A percentile compares a stretch with the other conserved stretches of the same genome.
Conservation (phyloP, 2,113 vertebrate genomes). For the Cricetomys ansorgei region DNA sequence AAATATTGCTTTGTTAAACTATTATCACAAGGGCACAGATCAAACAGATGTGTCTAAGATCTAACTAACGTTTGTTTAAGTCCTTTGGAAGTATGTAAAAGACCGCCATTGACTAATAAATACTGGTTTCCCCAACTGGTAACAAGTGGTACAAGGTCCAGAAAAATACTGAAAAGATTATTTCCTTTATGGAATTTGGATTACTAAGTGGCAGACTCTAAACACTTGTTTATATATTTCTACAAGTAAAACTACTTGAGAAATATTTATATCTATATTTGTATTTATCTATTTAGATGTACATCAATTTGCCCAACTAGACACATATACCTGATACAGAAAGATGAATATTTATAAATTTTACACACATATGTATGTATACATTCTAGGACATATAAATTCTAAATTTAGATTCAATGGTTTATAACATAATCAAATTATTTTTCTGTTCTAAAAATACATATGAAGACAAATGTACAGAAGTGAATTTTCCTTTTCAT, state of each 20-base stretch:
- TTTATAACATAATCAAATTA: neutral
- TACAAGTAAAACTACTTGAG: neutral
- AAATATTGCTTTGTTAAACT: neutral
- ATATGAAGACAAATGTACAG: neutral
- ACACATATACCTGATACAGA: neutral
- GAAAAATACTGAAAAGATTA: neutral
- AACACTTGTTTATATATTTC: neutral
- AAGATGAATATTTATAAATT: conserved; percentile 17
- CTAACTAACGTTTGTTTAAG: neutral
- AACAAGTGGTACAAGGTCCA: neutral
- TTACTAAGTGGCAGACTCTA: neutral
- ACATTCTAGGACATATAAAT: neutral
- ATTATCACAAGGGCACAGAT: neutral
- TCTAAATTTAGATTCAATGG: neutral
- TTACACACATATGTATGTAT: neutral
- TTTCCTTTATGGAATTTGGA: neutral
- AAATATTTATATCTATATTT: neutral
- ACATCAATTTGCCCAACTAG: neutral
- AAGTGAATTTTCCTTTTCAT: conserved; percentile 3
- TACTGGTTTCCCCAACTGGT: neutral
- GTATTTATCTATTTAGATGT: neutral
- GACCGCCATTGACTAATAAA: neutral
- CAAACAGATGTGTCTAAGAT: neutral
- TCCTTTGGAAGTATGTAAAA: neutral
- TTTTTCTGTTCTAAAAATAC: neutral